Base-by-base conservation (phyloP, 2,888 invertebrate genomes). In the Panopea generosa region DNA sequence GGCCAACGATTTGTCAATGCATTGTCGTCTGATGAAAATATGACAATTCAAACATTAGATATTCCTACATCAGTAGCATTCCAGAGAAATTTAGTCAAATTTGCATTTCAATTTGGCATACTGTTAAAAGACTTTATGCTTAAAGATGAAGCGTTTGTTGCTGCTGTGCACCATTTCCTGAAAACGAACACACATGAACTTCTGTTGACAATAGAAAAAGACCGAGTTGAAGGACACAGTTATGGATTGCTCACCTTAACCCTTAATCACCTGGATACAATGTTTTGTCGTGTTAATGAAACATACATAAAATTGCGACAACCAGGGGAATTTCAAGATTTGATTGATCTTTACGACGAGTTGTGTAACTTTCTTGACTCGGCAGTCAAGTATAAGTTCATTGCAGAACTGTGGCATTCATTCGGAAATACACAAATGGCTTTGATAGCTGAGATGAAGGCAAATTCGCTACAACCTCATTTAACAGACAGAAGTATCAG, bases 91-190 rank as follows among this genome's bases (percentile, higher is more conserved):
- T 11, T 49, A 1, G 60, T 47, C 9, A 49, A 29, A 1, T 60
- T 60, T 29, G 60, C 60, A 2, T 11, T 26, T 29, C 47, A 60
- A 9, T 60, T 49, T 49, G 22, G 14, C 3, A 24, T 16, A 9
- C n/a, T 45, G 9, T 6, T 60, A 1, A 26, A 9, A 18, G 4
- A n/a, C 2, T 60, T 0, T 16, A 24, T 26, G 9, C 2, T 2
- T 2, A 27, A 59, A 24, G 24, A 22, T 14, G 33, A 33, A 14
- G 60, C 60, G 11, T 45, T 22, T 18, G 18, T 24, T 6, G 60
- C 60, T 6, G 45, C 43, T 27, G 47, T 47, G 20, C 60, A 49
- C 20, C 47, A 26, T 20, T 60, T 60, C 20, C 20, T 60, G 26
- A 47, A 29, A 2, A n/a, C 26, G 6, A 29, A 60, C 26, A 29